Conservation (phyloP, 2,113 vertebrate genomes). For the Pantherophis guttatus region DNA sequence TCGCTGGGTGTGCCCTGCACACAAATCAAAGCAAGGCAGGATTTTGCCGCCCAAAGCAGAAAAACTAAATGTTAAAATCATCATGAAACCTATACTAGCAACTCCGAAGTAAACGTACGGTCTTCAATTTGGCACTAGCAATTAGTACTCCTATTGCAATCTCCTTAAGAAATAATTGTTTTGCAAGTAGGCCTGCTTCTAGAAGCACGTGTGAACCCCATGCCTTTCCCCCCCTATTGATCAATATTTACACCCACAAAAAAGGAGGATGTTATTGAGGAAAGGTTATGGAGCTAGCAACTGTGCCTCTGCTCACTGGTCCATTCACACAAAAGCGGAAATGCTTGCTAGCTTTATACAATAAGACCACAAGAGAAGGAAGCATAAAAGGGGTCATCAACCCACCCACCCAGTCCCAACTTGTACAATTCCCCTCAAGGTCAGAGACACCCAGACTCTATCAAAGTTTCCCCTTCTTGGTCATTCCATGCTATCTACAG, state of each 20-base stretch:
- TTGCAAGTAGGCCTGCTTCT: not conserved
- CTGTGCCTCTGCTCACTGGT: not conserved
- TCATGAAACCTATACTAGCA: constrained; percentile 17
- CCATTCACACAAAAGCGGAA: not conserved
- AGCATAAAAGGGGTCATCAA: not conserved
- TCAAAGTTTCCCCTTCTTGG: not conserved
- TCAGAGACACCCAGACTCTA: not conserved
- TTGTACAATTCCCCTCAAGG: not conserved
- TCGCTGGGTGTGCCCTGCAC: constrained; percentile 19
- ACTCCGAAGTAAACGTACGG: not conserved
- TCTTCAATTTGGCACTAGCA: not conserved
- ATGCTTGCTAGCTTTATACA: not conserved
- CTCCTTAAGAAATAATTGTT: not conserved
- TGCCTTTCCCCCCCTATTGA: not conserved
- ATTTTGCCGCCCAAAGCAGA: constrained; percentile 38
- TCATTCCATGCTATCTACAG: not conserved
- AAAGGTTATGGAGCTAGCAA: not conserved
- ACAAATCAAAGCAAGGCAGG: constrained; percentile 37
- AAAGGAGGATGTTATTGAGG: not conserved
- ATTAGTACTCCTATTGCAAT: constrained; percentile 8
- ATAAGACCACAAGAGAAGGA: not conserved
- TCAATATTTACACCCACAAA: not conserved
- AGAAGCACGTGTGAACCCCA: not conserved
- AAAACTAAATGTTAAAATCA: constrained; percentile 42
- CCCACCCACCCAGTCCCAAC: not conserved